phyloP scores from a whole-genome alignment of 2,113 vertebrate genomes.

The Aphelocoma coerulescens region DNA sequence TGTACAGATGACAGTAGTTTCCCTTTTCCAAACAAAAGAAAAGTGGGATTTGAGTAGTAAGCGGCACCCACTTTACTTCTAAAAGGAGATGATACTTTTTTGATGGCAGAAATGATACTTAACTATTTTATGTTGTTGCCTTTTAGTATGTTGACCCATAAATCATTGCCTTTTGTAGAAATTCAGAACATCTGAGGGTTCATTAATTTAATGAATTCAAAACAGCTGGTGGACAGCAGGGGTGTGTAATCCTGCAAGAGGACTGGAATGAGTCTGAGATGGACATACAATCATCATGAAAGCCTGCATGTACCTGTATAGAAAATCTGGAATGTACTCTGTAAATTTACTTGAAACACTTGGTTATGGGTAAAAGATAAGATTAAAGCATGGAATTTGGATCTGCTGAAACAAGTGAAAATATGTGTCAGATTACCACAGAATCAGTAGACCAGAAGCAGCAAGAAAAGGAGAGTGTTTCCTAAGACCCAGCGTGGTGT shows the following conservation, averaged over 20 bases:
- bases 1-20: background rate
- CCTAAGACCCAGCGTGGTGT: background rate
- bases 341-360: background rate
- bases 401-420: background rate
- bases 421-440: accelerated
- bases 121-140: background rate
- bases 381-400: background rate
- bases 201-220: background rate
- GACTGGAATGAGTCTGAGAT: background rate
- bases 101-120: background rate
- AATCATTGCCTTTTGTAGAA: background rate
- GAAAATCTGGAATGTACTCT: background rate
- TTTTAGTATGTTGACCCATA: background rate
- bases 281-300: background rate
- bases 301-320: background rate
- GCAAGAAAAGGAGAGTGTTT: background rate
- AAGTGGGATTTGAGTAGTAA: background rate
- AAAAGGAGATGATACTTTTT: background rate
- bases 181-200: background rate
- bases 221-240: background rate
- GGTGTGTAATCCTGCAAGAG: background rate
- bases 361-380: background rate
- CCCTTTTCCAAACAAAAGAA: background rate
- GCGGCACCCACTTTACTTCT: background rate
- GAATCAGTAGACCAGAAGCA: background rate